phyloP scores from a whole-genome alignment of 2,797 vertebrate genomes.

The Parambassis ranga region DNA sequence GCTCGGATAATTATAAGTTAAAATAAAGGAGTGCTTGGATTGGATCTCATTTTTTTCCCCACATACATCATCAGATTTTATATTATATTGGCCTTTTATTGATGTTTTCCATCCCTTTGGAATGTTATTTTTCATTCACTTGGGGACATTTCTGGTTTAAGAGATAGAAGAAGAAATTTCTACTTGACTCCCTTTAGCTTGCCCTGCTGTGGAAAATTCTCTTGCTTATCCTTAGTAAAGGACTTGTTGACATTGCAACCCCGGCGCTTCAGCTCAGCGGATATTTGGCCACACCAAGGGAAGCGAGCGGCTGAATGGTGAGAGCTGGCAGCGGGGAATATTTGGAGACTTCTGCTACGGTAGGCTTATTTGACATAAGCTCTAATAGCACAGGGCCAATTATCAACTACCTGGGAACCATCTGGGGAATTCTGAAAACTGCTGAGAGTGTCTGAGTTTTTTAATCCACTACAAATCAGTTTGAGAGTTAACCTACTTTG shows the following conservation, averaged over 20 bases:
- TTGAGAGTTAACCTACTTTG: neutral
- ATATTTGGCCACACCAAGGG: slow-evolving; percentile 26
- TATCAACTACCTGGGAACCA: slow-evolving; percentile 40
- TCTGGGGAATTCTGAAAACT: slow-evolving; percentile 36
- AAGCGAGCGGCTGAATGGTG: slow-evolving; percentile 19
- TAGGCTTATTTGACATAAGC: slow-evolving; percentile 36
- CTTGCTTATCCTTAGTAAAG: slow-evolving; percentile 34
- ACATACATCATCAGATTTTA: slow-evolving; percentile 5
- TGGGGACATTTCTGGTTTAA: slow-evolving; percentile 8
- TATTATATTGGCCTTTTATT: neutral
- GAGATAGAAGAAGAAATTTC: neutral
- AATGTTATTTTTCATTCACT: too few relatives aligned
- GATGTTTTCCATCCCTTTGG: too few relatives aligned
- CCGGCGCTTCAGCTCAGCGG: slow-evolving; percentile 16
- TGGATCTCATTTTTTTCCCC: neutral
- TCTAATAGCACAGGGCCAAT: slow-evolving; percentile 50
- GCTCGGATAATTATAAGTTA: slow-evolving; percentile 5
- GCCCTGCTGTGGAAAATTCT: slow-evolving; percentile 29
- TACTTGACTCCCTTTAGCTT: neutral
- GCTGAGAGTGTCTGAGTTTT: slow-evolving; percentile 16
- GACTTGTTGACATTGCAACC: slow-evolving; percentile 42
- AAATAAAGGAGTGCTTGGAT: slow-evolving; percentile 10
- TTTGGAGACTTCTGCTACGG: slow-evolving; percentile 31
- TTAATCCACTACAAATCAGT: slow-evolving; percentile 37
- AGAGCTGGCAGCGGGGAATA: slow-evolving; percentile 22